Percentiles rank a stretch among this genome's conserved stretches.
phyloP scores from a whole-genome alignment of 2,888 invertebrate species.

The Raillietiella orientalis region DNA sequence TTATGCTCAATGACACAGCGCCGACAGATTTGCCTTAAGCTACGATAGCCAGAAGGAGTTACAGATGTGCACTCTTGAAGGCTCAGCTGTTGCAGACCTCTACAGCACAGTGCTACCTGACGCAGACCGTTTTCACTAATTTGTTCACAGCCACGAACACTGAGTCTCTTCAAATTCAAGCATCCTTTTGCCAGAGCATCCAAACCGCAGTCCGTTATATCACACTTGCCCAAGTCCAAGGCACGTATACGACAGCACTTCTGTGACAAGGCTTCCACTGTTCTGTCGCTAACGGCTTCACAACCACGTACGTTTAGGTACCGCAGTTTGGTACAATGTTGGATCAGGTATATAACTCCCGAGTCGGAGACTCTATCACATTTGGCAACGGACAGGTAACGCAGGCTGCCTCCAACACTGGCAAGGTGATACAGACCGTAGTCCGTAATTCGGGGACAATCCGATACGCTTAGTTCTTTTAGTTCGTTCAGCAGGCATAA shows the following conservation, averaged over 20 bases:
- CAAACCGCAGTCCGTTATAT: slow-evolving; percentile 61
- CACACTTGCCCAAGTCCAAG: slow-evolving; percentile 69
- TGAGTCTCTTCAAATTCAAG: slow-evolving; percentile 61
- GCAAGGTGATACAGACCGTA: slow-evolving; percentile 67
- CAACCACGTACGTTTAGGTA: slow-evolving; percentile 75
- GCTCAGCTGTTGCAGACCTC: slow-evolving; percentile 60
- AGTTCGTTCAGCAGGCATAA: too few relatives aligned
- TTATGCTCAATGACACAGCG: slow-evolving; percentile 79
- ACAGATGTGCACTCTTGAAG: slow-evolving; percentile 68
- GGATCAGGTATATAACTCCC: slow-evolving; percentile 50
- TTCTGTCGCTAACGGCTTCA: slow-evolving; percentile 74
- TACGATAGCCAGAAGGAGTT: slow-evolving; percentile 54
- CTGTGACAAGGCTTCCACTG: slow-evolving; percentile 48
- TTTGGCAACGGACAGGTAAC: slow-evolving; percentile 74
- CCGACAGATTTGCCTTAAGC: slow-evolving; percentile 70
- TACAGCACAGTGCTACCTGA: slow-evolving; percentile 57
- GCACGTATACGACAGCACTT: slow-evolving; percentile 57
- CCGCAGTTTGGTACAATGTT: slow-evolving; percentile 47
- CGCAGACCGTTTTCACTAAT: slow-evolving; percentile 64
- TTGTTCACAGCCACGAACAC: slow-evolving; percentile 61
- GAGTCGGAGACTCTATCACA: slow-evolving; percentile 59
- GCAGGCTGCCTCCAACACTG: slow-evolving; percentile 47
- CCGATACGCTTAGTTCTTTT: slow-evolving; percentile 60
- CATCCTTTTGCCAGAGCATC: slow-evolving; percentile 58
- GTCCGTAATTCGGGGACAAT: slow-evolving; percentile 46